phyloP scores from a whole-genome alignment of 2,113 vertebrate species.

The Eclectus roratus region DNA sequence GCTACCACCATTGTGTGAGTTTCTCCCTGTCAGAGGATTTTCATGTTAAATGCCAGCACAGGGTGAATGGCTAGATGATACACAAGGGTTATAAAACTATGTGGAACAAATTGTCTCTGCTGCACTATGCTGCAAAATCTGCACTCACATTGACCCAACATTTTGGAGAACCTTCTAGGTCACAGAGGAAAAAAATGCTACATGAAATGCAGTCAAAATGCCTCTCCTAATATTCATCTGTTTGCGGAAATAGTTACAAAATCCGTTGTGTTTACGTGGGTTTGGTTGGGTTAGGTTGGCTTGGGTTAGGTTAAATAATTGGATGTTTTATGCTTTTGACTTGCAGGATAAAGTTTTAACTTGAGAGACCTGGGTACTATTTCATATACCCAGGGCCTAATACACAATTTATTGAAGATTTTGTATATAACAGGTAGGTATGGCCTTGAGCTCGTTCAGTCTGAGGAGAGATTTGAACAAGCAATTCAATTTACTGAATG shows the following conservation, averaged over 20 bases:
- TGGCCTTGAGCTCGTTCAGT: not conserved
- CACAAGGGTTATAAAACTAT: not conserved
- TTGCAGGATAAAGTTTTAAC: not conserved
- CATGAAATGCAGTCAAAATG: not conserved
- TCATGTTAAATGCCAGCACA: not conserved
- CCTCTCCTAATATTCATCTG: not conserved
- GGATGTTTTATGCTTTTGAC: not conserved
- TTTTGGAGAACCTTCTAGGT: not conserved
- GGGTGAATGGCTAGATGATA: not conserved
- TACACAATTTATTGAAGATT: not conserved
- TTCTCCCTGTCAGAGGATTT: not conserved
- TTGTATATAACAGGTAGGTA: not conserved
- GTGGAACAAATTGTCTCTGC: not conserved
- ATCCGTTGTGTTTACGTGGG: not conserved
- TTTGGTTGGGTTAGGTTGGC: not conserved
- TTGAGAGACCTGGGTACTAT: not conserved
- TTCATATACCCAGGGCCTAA: not conserved
- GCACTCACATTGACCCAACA: not conserved
- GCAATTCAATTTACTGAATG: not conserved
- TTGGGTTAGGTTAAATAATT: not conserved
- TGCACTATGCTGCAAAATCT: not conserved
- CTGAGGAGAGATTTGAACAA: not conserved
- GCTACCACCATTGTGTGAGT: not conserved
- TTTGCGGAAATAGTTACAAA: not conserved
- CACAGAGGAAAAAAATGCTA: not conserved